These are phyloP conservation scores for Grus americana DNA, from an alignment of 2,113 vertebrate genomes.

Conservation along the genomic window DNA sequence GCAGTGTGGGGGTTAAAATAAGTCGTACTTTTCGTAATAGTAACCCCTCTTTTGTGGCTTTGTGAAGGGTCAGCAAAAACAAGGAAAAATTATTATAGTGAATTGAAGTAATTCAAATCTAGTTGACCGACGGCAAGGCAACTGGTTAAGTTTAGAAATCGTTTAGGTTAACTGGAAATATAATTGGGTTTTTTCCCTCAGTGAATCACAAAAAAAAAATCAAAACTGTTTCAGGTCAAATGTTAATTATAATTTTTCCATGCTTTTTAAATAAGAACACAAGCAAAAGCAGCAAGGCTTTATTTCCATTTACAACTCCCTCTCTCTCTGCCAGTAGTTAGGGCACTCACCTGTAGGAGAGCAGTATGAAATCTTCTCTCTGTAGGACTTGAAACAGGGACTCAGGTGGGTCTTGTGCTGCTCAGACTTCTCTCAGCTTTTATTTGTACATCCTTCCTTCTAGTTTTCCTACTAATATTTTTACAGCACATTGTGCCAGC, in stretches of 20 bases:
- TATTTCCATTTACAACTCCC: neutral
- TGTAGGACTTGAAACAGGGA: neutral
- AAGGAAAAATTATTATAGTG: neutral
- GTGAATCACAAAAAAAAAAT: neutral
- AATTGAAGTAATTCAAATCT: neutral
- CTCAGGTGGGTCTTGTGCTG: neutral
- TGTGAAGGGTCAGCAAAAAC: neutral
- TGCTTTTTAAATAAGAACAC: neutral
- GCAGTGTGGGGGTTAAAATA: neutral
- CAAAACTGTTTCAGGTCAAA: neutral
- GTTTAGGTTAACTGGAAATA: neutral
- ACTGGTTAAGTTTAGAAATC: neutral
- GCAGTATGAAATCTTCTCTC: neutral
- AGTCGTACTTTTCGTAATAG: neutral
- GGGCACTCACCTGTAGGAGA: slow-evolving; percentile 27
- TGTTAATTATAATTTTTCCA: neutral
- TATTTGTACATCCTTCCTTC: neutral
- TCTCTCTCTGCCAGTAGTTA: neutral
- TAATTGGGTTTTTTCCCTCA: neutral
- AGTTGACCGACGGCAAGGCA: neutral
- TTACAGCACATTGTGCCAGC: neutral
- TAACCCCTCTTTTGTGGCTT: neutral
- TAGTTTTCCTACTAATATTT: neutral
- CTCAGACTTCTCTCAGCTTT: neutral
- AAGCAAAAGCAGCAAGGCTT: neutral